Evolutionary conservation across 35 echinoderm and acorn worm genomes (phyloP).

Genomic region (Strongylocentrotus purpuratus): DNA sequence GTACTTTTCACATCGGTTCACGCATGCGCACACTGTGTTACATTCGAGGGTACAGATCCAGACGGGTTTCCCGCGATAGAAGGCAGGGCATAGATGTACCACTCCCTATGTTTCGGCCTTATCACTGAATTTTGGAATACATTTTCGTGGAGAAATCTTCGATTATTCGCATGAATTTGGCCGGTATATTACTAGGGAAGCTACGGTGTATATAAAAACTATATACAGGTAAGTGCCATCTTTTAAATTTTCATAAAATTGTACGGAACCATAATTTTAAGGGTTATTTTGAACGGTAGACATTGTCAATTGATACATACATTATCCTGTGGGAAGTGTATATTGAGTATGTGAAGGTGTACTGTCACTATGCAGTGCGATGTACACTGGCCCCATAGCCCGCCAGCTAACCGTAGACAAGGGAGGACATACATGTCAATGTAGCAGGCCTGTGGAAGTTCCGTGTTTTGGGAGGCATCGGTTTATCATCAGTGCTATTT

Average conservation of each 20-base stretch:
- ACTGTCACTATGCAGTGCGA: constrained; percentile 48
- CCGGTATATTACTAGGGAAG: constrained; percentile 47
- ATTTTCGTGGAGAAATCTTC: constrained; percentile 53
- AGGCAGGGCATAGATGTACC: constrained; percentile 40
- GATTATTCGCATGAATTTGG: constrained; percentile 56
- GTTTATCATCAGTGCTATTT: not conserved
- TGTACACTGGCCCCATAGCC: constrained; percentile 39
- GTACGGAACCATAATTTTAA: constrained; percentile 29
- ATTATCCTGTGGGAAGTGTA: constrained; percentile 53
- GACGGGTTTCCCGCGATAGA: constrained; percentile 43
- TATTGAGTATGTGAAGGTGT: constrained; percentile 45
- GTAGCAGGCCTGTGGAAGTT: not conserved
- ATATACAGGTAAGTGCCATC: constrained; percentile 54
- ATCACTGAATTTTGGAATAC: constrained; percentile 41
- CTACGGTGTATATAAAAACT: constrained; percentile 52
- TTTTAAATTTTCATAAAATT: not conserved
- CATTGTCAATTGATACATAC: constrained; percentile 50
- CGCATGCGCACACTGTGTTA: constrained; percentile 46
- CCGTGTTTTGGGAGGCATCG: constrained; percentile 26
- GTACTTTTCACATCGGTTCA: constrained; percentile 45
- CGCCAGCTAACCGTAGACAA: constrained; percentile 44
- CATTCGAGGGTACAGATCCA: constrained; percentile 52
- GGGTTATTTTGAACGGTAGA: constrained; percentile 19
- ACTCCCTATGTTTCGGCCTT: constrained; percentile 57
- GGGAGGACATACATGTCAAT: not conserved